phyloP scores from a whole-genome alignment of 1,140 invertebrate genomes.

The Ceratoteleas bidentatus region DNA sequence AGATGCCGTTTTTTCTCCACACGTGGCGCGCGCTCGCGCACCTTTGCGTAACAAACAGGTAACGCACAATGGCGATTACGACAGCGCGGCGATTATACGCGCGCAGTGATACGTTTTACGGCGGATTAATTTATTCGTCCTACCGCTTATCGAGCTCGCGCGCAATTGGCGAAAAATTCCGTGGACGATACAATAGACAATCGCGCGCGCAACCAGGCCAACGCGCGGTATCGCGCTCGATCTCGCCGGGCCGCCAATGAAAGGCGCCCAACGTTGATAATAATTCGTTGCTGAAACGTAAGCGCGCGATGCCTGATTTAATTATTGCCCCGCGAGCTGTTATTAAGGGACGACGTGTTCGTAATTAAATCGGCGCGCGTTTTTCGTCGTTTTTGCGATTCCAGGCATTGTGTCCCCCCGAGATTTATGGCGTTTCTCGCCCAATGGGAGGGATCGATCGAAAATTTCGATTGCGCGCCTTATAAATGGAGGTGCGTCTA shows the following conservation, averaged over 20 bases:
- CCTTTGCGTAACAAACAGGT: conserved; percentile 69
- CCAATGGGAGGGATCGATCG: conserved; percentile 22
- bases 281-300: conserved; percentile 43
- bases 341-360: conserved; percentile 30
- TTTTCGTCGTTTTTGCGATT: conserved; percentile 12
- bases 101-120: conserved; percentile 72
- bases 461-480: conserved; percentile 1
- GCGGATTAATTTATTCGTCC: conserved; percentile 78
- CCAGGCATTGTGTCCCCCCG: conserved; percentile 8
- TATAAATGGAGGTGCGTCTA: too few species aligned
- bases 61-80: conserved; percentile 77
- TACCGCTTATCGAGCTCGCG: conserved; percentile 73
- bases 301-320: conserved; percentile 53
- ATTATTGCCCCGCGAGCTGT: conserved; percentile 47
- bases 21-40: conserved; percentile 31
- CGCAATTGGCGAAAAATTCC: conserved; percentile 69
- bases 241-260: conserved; percentile 55
- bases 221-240: conserved; percentile 44
- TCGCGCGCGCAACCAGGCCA: conserved; percentile 54
- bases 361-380: conserved; percentile 12
- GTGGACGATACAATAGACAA: conserved; percentile 65
- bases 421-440: conserved; percentile 27
- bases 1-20: conserved; percentile 66
- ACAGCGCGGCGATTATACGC: conserved; percentile 72
- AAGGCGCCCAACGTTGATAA: conserved; percentile 39